Percentiles rank a stretch among this genome's conserved stretches.
These are phyloP conservation scores for Helicolenus hilgendorfi DNA, from an alignment of 2,797 vertebrate species.

Conservation along the genomic window DNA sequence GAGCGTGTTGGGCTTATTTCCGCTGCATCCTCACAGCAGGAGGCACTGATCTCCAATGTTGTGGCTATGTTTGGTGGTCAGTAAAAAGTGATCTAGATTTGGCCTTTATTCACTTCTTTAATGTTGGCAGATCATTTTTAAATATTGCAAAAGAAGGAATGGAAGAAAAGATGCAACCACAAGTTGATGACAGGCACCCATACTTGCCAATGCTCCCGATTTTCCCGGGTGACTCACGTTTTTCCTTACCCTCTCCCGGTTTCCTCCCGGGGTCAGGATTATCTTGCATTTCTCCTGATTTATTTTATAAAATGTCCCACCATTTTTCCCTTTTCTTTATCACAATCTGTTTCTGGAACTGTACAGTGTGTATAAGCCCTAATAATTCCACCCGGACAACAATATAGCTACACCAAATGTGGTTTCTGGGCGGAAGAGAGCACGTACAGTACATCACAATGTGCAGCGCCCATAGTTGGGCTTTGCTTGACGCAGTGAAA, in stretches of 20 bases:
- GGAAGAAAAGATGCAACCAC: neutral
- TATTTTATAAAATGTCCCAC: no score
- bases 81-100: neutral
- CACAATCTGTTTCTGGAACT: neutral
- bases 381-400: no score
- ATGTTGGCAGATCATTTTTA: neutral
- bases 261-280: no score
- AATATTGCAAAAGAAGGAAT: neutral
- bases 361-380: no score
- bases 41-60: neutral
- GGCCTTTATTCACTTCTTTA: neutral
- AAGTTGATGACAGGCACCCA: neutral
- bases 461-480: no score
- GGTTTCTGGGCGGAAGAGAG: neutral
- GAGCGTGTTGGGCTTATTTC: neutral
- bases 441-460: no score
- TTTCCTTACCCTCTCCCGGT: no score
- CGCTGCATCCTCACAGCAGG: conserved; percentile 2
- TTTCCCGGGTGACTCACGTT: no score
- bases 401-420: neutral
- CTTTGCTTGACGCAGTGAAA: no score
- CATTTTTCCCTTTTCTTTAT: neutral
- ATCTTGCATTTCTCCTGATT: no score
- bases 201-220: no score
- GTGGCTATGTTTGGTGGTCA: neutral